These are phyloP conservation scores for Acanthaster planci DNA, from an alignment of 35 echinoderm and acorn worm species.

Conservation along the genomic window DNA sequence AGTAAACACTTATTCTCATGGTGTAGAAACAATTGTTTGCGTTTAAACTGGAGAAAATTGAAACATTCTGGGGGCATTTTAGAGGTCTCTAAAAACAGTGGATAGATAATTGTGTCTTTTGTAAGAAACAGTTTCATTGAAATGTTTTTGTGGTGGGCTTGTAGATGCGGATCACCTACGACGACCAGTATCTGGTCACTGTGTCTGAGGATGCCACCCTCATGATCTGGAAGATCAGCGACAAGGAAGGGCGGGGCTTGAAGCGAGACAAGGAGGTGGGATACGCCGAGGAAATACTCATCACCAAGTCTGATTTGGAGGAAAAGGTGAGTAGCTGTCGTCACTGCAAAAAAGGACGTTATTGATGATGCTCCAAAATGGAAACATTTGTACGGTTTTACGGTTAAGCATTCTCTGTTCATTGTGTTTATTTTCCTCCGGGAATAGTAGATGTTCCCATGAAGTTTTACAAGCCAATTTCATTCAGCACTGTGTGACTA, in stretches of 20 bases:
- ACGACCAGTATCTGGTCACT: slow-evolving; percentile 97
- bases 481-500: too few relatives aligned
- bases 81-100: too few relatives aligned
- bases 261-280: slow-evolving; percentile 96
- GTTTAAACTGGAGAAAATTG: too few relatives aligned
- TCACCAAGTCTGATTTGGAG: slow-evolving; percentile 96
- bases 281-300: slow-evolving; percentile 98
- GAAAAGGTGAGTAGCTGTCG: slow-evolving; percentile 75
- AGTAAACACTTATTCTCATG: too few relatives aligned
- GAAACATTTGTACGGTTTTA: too few relatives aligned
- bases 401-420: too few relatives aligned
- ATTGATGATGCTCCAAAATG: too few relatives aligned
- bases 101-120: neutral
- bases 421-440: too few relatives aligned
- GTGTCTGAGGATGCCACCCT: slow-evolving; percentile 90
- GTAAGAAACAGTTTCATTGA: neutral
- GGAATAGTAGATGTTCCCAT: too few relatives aligned
- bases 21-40: too few relatives aligned
- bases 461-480: too few relatives aligned
- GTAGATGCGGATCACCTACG: slow-evolving; percentile 94
- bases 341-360: neutral
- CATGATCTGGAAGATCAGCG: slow-evolving; percentile 99
- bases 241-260: slow-evolving; percentile 94
- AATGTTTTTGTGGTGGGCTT: neutral
- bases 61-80: too few relatives aligned